Percentiles rank a stretch among this genome's conserved stretches.
Evolutionary conservation across 2,888 invertebrate genomes (phyloP).

Genomic region (Zhengitettix transpicula): DNA sequence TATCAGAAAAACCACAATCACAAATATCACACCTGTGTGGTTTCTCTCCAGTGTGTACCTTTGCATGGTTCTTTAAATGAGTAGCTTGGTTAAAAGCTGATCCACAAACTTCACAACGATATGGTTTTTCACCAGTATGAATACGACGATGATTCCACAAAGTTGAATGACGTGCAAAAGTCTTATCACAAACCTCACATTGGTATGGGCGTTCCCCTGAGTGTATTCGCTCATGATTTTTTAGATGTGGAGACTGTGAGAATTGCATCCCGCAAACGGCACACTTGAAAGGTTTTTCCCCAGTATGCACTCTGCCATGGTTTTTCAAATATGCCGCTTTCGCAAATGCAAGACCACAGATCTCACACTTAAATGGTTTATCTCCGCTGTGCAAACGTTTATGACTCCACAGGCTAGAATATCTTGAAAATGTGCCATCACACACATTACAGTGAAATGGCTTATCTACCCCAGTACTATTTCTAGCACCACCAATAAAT

Average conservation of each 20-base stretch:
- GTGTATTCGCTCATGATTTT: conserved; percentile 77
- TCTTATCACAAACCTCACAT: conserved; percentile 78
- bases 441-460: conserved; percentile 81
- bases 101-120: conserved; percentile 72
- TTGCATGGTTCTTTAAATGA: conserved; percentile 75
- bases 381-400: conserved; percentile 69
- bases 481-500: conserved; percentile 39
- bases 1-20: conserved; percentile 71
- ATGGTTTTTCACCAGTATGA: conserved; percentile 76
- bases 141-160: conserved; percentile 79
- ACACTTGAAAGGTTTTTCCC: conserved; percentile 43
- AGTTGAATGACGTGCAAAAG: conserved; percentile 74
- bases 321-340: conserved; percentile 83
- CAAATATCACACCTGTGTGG: conserved; percentile 72
- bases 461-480: conserved; percentile 39
- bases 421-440: conserved; percentile 41
- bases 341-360: conserved; percentile 74
- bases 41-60: conserved; percentile 66
- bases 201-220: conserved; percentile 78
- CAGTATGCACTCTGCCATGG: conserved; percentile 74
- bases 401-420: conserved; percentile 78
- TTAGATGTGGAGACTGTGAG: conserved; percentile 74
- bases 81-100: conserved; percentile 81
- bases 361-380: conserved; percentile 77
- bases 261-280: conserved; percentile 82